Conservation (phyloP, 1,140 invertebrate genomes). For the Drosophila asahinai region DNA sequence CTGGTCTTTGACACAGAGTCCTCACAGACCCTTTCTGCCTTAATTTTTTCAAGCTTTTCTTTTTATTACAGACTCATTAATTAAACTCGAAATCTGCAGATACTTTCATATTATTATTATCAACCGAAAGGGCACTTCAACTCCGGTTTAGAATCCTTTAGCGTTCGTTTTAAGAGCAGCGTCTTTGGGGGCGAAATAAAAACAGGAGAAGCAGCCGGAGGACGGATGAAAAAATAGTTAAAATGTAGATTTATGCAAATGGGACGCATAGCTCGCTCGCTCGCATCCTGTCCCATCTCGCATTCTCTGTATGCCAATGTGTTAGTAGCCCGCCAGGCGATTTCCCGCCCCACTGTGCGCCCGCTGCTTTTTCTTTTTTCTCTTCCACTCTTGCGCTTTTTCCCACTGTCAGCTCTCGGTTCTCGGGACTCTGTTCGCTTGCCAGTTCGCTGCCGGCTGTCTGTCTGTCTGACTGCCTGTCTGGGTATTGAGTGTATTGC, state of each 20-base stretch:
- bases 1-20: too few species aligned
- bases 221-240: slow-evolving; percentile 56
- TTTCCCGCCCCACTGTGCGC: slow-evolving; percentile 6
- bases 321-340: slow-evolving; percentile 57
- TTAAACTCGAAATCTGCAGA: too few species aligned
- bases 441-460: slow-evolving; percentile 60
- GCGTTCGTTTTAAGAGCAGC: slow-evolving; percentile 7
- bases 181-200: slow-evolving; percentile 29
- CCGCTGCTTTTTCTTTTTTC: background rate
- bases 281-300: slow-evolving; percentile 62
- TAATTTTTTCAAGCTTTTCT: background rate
- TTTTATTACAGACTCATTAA: too few species aligned
- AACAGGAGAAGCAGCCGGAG: slow-evolving; percentile 14
- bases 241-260: slow-evolving; percentile 83
- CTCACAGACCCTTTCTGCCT: too few species aligned
- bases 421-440: slow-evolving; percentile 37
- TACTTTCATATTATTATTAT: background rate
- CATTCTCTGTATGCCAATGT: slow-evolving; percentile 65
- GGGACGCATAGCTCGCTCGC: slow-evolving; percentile 43
- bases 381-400: background rate
- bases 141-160: background rate
- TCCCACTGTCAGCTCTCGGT: slow-evolving; percentile 28
- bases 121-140: background rate
- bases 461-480: slow-evolving; percentile 32
- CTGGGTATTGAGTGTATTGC: slow-evolving; percentile 79